Evolutionary conservation across 2,888 invertebrate species (phyloP).

Genomic region (Temnothorax rugatulus): DNA sequence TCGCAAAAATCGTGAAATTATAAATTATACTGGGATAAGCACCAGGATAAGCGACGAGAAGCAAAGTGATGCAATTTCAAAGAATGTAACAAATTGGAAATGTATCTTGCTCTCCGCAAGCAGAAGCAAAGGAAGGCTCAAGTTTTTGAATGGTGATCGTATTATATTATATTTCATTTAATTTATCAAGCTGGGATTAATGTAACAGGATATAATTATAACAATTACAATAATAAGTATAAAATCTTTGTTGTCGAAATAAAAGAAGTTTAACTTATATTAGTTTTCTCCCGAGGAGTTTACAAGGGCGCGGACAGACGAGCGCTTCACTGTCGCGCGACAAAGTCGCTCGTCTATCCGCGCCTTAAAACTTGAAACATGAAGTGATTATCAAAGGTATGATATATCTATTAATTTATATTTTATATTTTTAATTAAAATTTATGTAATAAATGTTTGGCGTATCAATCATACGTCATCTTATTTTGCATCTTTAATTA

Average conservation of each 20-base stretch:
- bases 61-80: neutral
- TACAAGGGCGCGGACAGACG: neutral
- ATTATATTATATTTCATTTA: neutral
- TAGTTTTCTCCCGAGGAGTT: neutral
- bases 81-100: neutral
- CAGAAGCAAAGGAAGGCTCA: neutral
- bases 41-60: conserved; percentile 1
- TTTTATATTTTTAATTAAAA: neutral
- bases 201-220: neutral
- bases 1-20: conserved; percentile 52
- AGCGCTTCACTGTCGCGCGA: no score
- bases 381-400: neutral
- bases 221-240: neutral
- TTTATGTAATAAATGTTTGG: neutral
- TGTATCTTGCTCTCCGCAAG: neutral
- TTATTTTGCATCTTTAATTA: neutral
- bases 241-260: neutral
- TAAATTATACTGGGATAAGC: conserved; percentile 33
- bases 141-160: neutral
- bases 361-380: neutral
- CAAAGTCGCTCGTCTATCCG: no score
- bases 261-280: neutral
- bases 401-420: neutral
- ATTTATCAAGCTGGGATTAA: neutral
- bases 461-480: neutral